Conservation (phyloP, 2,888 invertebrate species). For the Onthophagus sagittarius region DNA sequence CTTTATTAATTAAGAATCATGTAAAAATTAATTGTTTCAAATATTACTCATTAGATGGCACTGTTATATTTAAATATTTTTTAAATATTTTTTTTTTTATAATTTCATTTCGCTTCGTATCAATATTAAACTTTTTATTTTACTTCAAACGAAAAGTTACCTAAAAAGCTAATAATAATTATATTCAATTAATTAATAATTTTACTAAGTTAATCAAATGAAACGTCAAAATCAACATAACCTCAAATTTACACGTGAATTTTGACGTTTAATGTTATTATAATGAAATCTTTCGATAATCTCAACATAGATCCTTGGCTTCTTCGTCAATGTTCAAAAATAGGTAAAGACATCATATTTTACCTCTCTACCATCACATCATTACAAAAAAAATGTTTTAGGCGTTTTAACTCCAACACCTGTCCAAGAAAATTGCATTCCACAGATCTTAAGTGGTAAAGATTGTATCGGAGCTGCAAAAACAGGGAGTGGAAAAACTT, state of each 20-base stretch:
- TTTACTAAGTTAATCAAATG: too few species aligned
- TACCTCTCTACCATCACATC: slow-evolving; percentile 18
- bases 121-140: too few species aligned
- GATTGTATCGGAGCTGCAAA: slow-evolving; percentile 96
- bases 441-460: slow-evolving; percentile 69
- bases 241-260: too few species aligned
- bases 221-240: too few species aligned
- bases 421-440: slow-evolving; percentile 79
- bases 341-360: slow-evolving; percentile 54
- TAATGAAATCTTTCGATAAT: slow-evolving; percentile 51
- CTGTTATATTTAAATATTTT: too few species aligned
- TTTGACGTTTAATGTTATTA: not conserved
- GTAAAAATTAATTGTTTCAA: too few species aligned
- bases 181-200: too few species aligned
- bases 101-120: too few species aligned
- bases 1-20: not conserved
- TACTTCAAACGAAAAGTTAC: too few species aligned
- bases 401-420: slow-evolving; percentile 76
- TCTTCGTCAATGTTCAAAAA: slow-evolving; percentile 62
- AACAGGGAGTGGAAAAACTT: slow-evolving; percentile 97
- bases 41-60: too few species aligned
- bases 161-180: too few species aligned
- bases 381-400: slow-evolving; percentile 37
- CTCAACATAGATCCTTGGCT: slow-evolving; percentile 72
- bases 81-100: too few species aligned